Base-by-base conservation (phyloP, 2,888 invertebrate genomes). In the Dinocampus coccinellae region DNA sequence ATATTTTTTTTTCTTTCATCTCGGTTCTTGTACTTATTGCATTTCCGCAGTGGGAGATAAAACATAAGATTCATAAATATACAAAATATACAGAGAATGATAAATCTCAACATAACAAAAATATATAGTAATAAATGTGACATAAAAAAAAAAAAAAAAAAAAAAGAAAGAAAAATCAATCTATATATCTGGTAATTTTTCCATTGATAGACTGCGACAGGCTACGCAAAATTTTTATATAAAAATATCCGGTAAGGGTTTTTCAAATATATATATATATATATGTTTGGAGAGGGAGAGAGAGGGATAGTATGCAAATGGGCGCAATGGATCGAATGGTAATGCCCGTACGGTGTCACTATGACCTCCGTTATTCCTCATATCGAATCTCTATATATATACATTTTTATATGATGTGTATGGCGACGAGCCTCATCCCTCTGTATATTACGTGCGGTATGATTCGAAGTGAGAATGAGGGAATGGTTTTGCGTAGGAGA, bases 261-360 rank as follows among this genome's bases (percentile, higher is more conserved):
- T 34, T 29, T 29, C n/a, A 7, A 7, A 29, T 29, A 29, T 7
- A 29, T 29, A 29, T 7, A 29, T n/a, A n/a, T n/a, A n/a, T n/a
- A n/a, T n/a, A n/a, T n/a, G n/a, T n/a, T n/a, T n/a, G n/a, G n/a
- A n/a, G n/a, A n/a, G n/a, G n/a, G n/a, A n/a, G n/a, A n/a, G n/a
- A n/a, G n/a, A 55, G 55, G 63, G 60, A 39, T 47, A 47, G 64
- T 78, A 82, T 82, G 82, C 80, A 83, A 83, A 83, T 82, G 75
- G 77, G 78, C 68, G 77, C 75, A 78, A 74, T 75, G 78, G 78
- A 77, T 80, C 76, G 78, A 76, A 78, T 73, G 70, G 71, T 67
- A 61, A 76, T 42, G 47, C 39, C 63, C 64, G 29, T 34, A 42
- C n/a, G 20, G 24, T 7, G 52, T 20, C 10, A 22, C n/a, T 13